Evolutionary conservation across 2,888 invertebrate genomes (phyloP).

Genomic region (Hofmannophila pseudospretella): DNA sequence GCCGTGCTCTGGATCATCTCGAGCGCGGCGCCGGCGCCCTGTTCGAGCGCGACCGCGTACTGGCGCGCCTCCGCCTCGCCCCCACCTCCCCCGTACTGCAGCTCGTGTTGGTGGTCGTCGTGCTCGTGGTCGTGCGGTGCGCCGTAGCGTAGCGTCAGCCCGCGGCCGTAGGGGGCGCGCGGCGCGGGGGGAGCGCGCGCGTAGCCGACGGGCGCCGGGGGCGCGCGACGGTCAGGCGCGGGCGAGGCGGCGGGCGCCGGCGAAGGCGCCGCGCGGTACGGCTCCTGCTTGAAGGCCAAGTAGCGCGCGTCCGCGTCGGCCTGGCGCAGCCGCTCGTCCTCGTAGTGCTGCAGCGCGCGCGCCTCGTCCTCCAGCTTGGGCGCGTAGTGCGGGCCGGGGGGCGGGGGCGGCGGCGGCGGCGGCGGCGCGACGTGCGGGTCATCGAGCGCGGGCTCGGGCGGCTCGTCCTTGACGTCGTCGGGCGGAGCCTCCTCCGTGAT

Average conservation of each 20-base stretch:
- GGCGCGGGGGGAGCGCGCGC: conserved; percentile 34
- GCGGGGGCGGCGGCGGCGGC: conserved; percentile 33
- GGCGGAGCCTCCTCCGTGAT: conserved; percentile 53
- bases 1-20: conserved; percentile 33
- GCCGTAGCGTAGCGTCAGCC: conserved; percentile 51
- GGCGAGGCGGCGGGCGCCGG: conserved; percentile 22
- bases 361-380: conserved; percentile 39
- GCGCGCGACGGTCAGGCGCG: conserved; percentile 28
- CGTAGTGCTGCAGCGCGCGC: conserved; percentile 42
- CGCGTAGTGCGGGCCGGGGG: conserved; percentile 33
- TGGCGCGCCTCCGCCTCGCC: conserved; percentile 41
- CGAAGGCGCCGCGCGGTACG: conserved; percentile 47
- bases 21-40: conserved; percentile 26
- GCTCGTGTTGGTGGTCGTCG: conserved; percentile 49
- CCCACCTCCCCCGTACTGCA: conserved; percentile 36
- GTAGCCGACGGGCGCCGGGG: conserved; percentile 30
- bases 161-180: conserved; percentile 40
- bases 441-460: conserved; percentile 41
- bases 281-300: conserved; percentile 59
- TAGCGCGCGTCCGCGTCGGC: conserved; percentile 61
- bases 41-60: conserved; percentile 42
- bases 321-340: conserved; percentile 52
- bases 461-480: conserved; percentile 64
- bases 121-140: conserved; percentile 51
- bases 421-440: conserved; percentile 27